A percentile compares a stretch with the other conserved stretches of the same genome.
Evolutionary conservation across 2,888 invertebrate species (phyloP).

Genomic region (Heliconius ismenius): DNA sequence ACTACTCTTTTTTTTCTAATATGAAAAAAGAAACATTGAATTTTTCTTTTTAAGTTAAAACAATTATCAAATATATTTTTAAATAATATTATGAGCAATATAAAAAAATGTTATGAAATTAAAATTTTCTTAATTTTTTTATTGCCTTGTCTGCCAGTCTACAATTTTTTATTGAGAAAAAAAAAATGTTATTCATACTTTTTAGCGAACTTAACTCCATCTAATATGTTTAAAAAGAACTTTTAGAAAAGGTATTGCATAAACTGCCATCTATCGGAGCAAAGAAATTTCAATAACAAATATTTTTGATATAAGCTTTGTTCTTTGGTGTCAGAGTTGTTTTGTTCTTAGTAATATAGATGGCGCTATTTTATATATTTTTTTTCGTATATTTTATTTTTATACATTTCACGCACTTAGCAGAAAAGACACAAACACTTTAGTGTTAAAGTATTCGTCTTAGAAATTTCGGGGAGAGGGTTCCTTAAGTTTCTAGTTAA

Average conservation of each 20-base stretch:
- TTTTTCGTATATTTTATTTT: no score
- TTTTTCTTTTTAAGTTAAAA: no score
- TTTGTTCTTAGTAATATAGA: background rate
- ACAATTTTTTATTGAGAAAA: background rate
- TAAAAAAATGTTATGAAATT: no score
- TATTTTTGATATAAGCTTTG: background rate
- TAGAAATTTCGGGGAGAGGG: no score
- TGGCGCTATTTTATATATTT: background rate
- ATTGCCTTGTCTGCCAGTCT: no score
- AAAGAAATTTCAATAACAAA: background rate
- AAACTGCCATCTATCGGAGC: conserved; percentile 6
- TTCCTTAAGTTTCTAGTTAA: no score
- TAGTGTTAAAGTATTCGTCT: no score
- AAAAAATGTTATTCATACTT: background rate
- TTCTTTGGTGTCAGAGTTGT: background rate
- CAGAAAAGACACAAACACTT: no score
- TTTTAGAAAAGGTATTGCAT: background rate
- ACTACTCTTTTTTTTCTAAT: no score
- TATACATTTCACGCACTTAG: no score
- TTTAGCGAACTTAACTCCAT: background rate
- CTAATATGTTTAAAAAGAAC: background rate
- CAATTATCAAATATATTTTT: background rate
- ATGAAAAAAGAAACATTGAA: no score
- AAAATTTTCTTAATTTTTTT: no score
- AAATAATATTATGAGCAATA: background rate